Evolutionary conservation across 2,113 vertebrate species (phyloP), one percentile per base, ranked within the genome.

Genomic region (Condylura cristata): DNA sequence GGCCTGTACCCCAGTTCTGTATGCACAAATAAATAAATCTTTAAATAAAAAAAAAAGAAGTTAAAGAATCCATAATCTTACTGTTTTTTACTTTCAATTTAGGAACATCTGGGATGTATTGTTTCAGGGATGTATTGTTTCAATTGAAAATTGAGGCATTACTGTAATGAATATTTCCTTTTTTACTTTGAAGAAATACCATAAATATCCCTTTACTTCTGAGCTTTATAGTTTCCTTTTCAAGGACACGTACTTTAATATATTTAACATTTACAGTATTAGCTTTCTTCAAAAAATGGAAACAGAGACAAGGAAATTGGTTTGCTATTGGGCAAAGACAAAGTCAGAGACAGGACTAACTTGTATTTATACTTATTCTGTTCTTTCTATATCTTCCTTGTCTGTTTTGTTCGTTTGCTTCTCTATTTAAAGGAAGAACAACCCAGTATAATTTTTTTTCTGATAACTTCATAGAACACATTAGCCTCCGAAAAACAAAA

Each of bases 401-500:
- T 32, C 51, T 46, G 6, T 37, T 74, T 70, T 51, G 68, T 46
- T 58, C 48, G 46, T 87, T 65, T 61, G 4, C 22, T 79, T 95
- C 51, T 85, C 80, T 87, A 46, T 72, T 89, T 84, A 93, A 91
- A 81, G 53, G 30, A 84, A 93, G 46, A 71, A 56, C 3, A 82
- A 74, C 34, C 17, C 14, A 41, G 37, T 83, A 8, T 46, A 72
- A 6, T 68, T 51, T 58, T 94, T n/a, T 93, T 79, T 32, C 51
- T 71, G 68, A 66, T 51, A 95, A 48, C n/a, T 8, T 90, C 17
- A 37, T 12, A 85, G 72, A 90, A 70, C 60, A 86, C 58, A 83
- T 78, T 81, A 86, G 85, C 53, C 32, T 96, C 71, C 93, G 34
- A 61, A 88, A 96, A 95, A 85, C 44, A 93, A 34, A 79, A 81